phyloP scores from a whole-genome alignment of 1,140 invertebrate species.

The Drosophila takahashii region DNA sequence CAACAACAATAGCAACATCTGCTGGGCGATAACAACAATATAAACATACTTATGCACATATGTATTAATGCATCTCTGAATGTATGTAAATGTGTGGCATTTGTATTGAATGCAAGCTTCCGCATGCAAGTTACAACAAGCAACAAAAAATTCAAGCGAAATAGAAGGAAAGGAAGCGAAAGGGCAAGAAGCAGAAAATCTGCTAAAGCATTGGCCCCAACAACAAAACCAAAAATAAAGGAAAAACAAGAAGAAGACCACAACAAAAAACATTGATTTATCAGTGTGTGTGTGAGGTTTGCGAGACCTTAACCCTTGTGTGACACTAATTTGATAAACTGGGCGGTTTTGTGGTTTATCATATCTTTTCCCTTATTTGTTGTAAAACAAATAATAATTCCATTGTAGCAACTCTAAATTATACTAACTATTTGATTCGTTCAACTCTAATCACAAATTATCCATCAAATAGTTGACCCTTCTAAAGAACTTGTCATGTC shows the following conservation, averaged over 20 bases:
- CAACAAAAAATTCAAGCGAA: slow-evolving; percentile 28
- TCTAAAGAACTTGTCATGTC: slow-evolving; percentile 12
- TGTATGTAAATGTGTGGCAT: slow-evolving; percentile 30
- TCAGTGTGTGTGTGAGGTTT: slow-evolving; percentile 16
- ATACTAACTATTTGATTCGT: background rate
- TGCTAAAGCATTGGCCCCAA: slow-evolving; percentile 25
- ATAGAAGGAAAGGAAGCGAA: slow-evolving; percentile 31
- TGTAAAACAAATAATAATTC: background rate
- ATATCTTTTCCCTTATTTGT: background rate
- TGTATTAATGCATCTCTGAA: slow-evolving; percentile 1
- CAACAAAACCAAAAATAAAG: slow-evolving; percentile 8
- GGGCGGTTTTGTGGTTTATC: slow-evolving; percentile 7
- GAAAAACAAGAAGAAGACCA: slow-evolving; percentile 14
- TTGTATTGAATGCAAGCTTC: slow-evolving; percentile 59
- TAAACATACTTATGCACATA: slow-evolving; percentile 21
- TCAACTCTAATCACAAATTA: background rate
- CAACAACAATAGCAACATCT: slow-evolving; percentile 68
- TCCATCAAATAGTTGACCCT: slow-evolving; percentile 7
- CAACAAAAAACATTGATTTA: slow-evolving; percentile 31
- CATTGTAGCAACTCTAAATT: background rate
- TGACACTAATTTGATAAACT: slow-evolving; percentile 24
- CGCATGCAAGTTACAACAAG: slow-evolving; percentile 68
- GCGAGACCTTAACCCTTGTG: slow-evolving; percentile 30
- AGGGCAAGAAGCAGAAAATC: background rate
- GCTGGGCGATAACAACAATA: slow-evolving; percentile 62